Base-by-base conservation (phyloP, 2,113 vertebrate species). In the Maylandia zebra region DNA sequence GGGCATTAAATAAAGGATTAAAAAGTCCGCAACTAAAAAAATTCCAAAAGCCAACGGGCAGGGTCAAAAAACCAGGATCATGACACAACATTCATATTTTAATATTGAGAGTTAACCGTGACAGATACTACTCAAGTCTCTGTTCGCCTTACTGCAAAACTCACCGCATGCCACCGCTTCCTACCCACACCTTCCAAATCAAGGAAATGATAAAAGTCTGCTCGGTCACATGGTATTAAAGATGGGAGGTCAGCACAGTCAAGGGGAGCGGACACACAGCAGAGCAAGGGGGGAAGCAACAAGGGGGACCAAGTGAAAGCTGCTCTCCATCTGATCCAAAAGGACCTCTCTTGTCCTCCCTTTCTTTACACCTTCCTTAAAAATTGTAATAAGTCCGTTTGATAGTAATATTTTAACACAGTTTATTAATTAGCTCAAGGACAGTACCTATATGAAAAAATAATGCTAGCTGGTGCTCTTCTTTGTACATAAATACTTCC, bases 341-440 rank as follows among this genome's bases (percentile, higher is more conserved):
- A 61, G 30, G 0, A 61, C 57, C 0, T 34, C 59, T 7, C 30
- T 34, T 19, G 30, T 61, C 30, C 16, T 61, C 2, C 57, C 2
- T 64, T 64, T 64, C 59, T 64, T 64, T 34, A 64, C 30, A 64
- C 16, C 59, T 19, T 34, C 59, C 59, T 64, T 19, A 0, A 64
- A 36, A 64, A 64, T 1, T 64, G 59, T 36, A 64, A 64, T 36
- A 64, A 34, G 59, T 64, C 59, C 0, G 16, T 64, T 36, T 64
- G 59, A 64, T 36, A 36, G 0, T 11, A 64, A 64, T 36, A 64
- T 36, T 64, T 64, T 64, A 64, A 64, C 32, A 7, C 4, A 64
- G 30, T 64, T 64, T 11, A 3, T 36, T 64, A 64, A 36, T 34
- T 19, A 64, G 59, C 59, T 3, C 2, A 36, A 19, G 32, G 59